A percentile compares a stretch with the other conserved stretches of the same genome.
phyloP scores from a whole-genome alignment of 2,113 vertebrate genomes.

The Notarius quadriscutis region DNA sequence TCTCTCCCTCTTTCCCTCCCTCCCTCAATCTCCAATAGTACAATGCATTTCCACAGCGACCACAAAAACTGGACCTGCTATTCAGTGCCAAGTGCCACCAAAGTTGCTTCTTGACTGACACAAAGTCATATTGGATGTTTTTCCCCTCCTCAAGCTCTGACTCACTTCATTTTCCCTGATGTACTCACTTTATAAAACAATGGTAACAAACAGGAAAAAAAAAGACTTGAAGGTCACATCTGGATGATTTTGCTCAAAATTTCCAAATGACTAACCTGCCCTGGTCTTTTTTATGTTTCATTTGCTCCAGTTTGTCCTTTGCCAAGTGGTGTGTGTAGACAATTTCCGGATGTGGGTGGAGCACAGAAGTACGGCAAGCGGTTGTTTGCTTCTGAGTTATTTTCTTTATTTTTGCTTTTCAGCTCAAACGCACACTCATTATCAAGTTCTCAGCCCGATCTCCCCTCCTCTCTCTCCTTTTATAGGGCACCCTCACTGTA shows the following conservation, averaged over 20 bases:
- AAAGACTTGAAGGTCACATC: constrained; percentile 21
- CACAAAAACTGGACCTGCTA: neutral
- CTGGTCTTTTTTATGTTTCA: neutral
- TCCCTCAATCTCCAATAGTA: neutral
- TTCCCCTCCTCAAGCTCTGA: neutral
- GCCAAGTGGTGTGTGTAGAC: neutral
- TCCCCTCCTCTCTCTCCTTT: too few relatives aligned
- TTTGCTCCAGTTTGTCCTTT: neutral
- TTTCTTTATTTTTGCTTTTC: too few relatives aligned
- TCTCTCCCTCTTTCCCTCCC: neutral
- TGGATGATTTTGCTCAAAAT: constrained; percentile 15
- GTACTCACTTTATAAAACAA: constrained; percentile 13
- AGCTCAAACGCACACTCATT: too few relatives aligned
- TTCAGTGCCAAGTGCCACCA: constrained; percentile 20
- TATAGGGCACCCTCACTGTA: too few relatives aligned
- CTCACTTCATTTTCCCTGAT: constrained; percentile 20
- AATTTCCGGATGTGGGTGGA: too few relatives aligned
- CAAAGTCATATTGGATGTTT: constrained; percentile 16
- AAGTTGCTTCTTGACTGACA: constrained; percentile 22
- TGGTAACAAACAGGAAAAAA: neutral
- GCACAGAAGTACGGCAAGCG: too few relatives aligned
- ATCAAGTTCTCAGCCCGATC: too few relatives aligned
- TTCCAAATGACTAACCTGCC: constrained; percentile 29
- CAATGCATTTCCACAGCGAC: neutral
- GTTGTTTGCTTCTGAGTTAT: too few relatives aligned